phyloP scores from a whole-genome alignment of 2,113 vertebrate species.

The Sylvilagus bachmani region DNA sequence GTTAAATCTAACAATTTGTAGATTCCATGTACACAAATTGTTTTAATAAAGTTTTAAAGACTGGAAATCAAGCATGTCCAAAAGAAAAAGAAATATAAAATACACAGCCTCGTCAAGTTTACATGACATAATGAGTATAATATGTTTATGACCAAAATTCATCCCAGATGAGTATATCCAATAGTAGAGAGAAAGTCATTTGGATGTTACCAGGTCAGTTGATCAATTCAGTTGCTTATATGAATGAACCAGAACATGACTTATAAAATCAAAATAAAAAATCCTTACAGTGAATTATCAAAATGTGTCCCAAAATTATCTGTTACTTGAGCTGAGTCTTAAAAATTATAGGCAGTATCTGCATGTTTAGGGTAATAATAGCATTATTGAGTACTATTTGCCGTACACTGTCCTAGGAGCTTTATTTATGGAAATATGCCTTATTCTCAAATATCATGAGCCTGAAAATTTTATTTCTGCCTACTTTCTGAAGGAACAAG shows the following conservation, averaged over 20 bases:
- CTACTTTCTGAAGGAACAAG: not conserved
- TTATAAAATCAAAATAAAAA: not conserved
- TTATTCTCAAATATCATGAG: not conserved
- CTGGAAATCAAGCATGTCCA: not conserved
- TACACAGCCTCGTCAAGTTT: not conserved
- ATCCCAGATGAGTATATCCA: not conserved
- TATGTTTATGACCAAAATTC: not conserved
- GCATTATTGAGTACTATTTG: not conserved
- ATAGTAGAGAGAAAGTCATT: not conserved
- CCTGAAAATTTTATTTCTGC: not conserved
- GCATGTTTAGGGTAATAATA: not conserved
- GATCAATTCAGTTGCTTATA: not conserved
- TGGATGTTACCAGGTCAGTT: not conserved
- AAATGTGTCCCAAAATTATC: not conserved
- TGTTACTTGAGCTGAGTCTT: not conserved
- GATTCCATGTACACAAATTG: accelerated
- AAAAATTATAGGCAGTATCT: not conserved
- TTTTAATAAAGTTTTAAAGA: not conserved
- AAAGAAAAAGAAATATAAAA: not conserved
- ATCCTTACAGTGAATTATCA: not conserved
- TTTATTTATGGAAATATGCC: not conserved
- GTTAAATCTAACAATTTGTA: not conserved
- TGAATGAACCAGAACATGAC: not conserved
- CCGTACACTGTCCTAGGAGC: not conserved
- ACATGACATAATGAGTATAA: not conserved